Evolutionary conservation across 2,888 invertebrate species (phyloP).

Genomic region (Conistra vaccinii): DNA sequence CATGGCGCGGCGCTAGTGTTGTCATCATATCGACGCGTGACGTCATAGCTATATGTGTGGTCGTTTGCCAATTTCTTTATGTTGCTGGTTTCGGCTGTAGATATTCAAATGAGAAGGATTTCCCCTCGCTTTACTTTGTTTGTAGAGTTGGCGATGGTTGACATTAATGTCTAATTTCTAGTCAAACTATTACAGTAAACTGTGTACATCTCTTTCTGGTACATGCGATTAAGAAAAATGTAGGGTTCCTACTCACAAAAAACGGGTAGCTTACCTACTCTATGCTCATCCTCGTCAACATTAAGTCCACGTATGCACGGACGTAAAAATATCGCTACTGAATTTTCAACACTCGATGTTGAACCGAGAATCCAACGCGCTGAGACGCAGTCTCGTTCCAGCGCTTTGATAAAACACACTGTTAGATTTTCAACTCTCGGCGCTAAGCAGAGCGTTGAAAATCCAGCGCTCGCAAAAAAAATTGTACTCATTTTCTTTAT

Average conservation of each 20-base stretch:
- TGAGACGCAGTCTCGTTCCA: too few species aligned
- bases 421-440: too few species aligned
- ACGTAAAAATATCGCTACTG: too few species aligned
- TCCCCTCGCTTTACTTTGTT: conserved; percentile 20
- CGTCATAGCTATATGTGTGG: conserved; percentile 77
- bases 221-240: neutral
- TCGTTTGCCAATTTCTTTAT: conserved; percentile 65
- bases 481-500: too few species aligned
- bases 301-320: too few species aligned
- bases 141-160: neutral
- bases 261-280: neutral
- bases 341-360: too few species aligned
- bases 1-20: conserved; percentile 64
- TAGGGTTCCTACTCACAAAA: neutral
- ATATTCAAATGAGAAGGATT: conserved; percentile 57
- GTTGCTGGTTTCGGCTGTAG: conserved; percentile 25
- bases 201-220: too few species aligned
- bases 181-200: neutral
- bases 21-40: conserved; percentile 73
- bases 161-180: neutral
- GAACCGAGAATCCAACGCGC: too few species aligned
- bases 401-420: too few species aligned
- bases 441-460: too few species aligned
- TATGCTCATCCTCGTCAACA: neutral
- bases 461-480: too few species aligned